Evolutionary conservation across 2,888 invertebrate species (phyloP), one percentile per base, ranked within the genome.

Genomic region (Melanargia galathea): DNA sequence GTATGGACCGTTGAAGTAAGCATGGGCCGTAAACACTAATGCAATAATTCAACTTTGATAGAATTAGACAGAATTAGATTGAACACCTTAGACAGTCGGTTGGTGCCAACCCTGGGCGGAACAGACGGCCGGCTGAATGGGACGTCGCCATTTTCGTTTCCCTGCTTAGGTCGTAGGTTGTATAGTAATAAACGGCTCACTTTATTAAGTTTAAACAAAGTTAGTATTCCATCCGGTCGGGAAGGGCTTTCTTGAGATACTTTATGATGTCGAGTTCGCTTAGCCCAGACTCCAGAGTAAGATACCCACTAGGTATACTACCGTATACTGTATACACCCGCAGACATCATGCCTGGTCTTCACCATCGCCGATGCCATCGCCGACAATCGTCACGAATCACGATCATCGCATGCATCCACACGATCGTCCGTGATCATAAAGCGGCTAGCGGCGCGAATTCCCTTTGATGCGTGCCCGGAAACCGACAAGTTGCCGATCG

Each of bases 121-220:
- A 68, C 66, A 68, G 70, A 64, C 66, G 64, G 67, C 66, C 66
- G 68, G 66, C 70, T 70, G 71, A 71, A 71, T 70, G 71, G 68
- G 70, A 66, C 68, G 66, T 66, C 71, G 71, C 69, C 65, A 70
- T 71, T 71, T 70, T 68, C 68, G 62, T 68, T 60, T 60, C 65
- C 52, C 66, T 69, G 66, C 60, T 58, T 67, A 67, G 55, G 63
- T 62, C 63, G 62, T 65, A 67, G 56, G 63, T 60, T 65, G 62
- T 65, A 61, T 65, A 56, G 66, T 70, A 73, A 70, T 71, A 70
- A 71, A 70, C 70, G 68, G 64, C 65, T 68, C 66, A 69, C 64
- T 67, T 70, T 71, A 73, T 73, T 70, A 73, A 70, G 61, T 70
- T 71, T 64, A 71, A 70, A 65, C 67, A 64, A 62, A 67, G 57